phyloP scores from a whole-genome alignment of 2,888 invertebrate genomes.

The Cyclophora punctaria region DNA sequence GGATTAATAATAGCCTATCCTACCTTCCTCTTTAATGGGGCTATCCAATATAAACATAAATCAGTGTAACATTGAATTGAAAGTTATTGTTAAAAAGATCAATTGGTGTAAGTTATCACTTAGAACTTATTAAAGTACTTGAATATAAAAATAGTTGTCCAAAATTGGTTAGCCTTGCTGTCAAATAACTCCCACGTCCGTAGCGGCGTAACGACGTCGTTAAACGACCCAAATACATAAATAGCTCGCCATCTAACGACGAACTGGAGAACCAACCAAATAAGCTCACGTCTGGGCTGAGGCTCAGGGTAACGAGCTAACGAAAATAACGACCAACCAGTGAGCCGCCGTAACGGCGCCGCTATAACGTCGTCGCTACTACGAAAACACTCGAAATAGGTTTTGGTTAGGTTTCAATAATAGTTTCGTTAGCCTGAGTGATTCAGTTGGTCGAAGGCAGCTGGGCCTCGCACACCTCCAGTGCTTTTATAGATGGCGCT shows the following conservation, averaged over 20 bases:
- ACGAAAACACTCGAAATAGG: slow-evolving; percentile 33
- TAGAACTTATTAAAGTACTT: too few species aligned
- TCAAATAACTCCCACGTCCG: too few species aligned
- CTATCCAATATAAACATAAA: too few species aligned
- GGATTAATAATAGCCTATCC: neutral
- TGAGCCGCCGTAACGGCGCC: slow-evolving; percentile 28
- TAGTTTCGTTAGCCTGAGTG: slow-evolving; percentile 38
- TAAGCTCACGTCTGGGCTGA: slow-evolving; percentile 15
- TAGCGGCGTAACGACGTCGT: slow-evolving; percentile 5
- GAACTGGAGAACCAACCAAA: slow-evolving; percentile 26
- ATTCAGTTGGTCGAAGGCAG: slow-evolving; percentile 48
- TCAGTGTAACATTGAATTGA: too few species aligned
- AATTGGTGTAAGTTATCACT: too few species aligned
- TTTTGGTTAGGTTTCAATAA: slow-evolving; percentile 35
- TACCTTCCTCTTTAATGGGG: too few species aligned
- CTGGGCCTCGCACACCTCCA: slow-evolving; percentile 50
- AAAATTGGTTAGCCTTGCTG: too few species aligned
- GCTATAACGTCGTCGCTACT: slow-evolving; percentile 21
- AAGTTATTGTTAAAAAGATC: too few species aligned
- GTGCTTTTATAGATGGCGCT: slow-evolving; percentile 45
- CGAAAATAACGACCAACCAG: slow-evolving; percentile 54
- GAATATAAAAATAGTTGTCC: too few species aligned
- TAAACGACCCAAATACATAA: slow-evolving; percentile 18
- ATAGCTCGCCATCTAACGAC: slow-evolving; percentile 46
- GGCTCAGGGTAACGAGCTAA: slow-evolving; percentile 37